Evolutionary conservation across 2,888 invertebrate genomes (phyloP).

Genomic region (Creontiades dilutus): DNA sequence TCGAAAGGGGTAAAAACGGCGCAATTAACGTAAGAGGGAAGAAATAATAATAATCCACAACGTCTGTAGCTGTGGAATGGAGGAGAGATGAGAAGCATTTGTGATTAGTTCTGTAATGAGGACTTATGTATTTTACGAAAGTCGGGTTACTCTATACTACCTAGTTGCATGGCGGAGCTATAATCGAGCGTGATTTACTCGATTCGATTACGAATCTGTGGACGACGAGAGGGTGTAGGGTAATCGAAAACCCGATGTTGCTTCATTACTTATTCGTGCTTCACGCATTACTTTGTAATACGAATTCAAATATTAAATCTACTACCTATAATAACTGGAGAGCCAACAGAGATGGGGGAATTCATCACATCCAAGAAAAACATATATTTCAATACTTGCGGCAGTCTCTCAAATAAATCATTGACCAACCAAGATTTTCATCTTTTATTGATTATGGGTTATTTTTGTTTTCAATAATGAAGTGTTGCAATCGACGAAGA

Average conservation of each 20-base stretch:
- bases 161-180: neutral
- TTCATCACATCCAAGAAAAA: neutral
- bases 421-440: no score
- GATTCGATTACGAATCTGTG: constrained; percentile 12
- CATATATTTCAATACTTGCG: neutral
- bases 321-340: neutral
- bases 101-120: constrained; percentile 28
- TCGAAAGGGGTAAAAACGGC: neutral
- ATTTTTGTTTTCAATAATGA: no score
- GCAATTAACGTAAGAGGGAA: constrained; percentile 33
- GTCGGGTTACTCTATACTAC: neutral
- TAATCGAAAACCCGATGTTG: neutral
- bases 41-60: constrained; percentile 2
- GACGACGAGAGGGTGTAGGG: neutral
- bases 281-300: constrained; percentile 12
- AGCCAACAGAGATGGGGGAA: neutral
- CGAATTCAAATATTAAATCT: constrained; percentile 2
- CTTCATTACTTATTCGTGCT: constrained; percentile 36
- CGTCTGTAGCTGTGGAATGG: constrained; percentile 1
- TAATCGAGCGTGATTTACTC: constrained; percentile 32
- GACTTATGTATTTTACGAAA: constrained; percentile 28
- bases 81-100: neutral
- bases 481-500: no score
- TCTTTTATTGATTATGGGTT: no score
- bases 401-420: neutral